Evolutionary conservation across 64 coral and sea anemone genomes (phyloP), one percentile per base, ranked within the genome.

Genomic region (Trachythela sp.): DNA sequence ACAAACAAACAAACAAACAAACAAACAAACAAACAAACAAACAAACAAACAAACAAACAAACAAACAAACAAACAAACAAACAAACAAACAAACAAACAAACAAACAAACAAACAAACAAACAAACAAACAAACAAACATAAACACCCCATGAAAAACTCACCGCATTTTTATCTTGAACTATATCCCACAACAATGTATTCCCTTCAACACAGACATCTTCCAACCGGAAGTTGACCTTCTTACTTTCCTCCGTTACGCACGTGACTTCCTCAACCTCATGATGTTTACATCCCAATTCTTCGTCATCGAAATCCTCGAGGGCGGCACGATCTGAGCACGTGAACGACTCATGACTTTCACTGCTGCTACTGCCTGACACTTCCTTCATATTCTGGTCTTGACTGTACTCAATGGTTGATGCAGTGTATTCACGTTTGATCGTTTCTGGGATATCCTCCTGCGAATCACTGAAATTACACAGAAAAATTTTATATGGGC

Each of bases 121-220:
- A 77, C 24, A 88, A 13, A 29, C 20, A 89, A n/a, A 26, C 40
- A 20, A 26, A 85, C 18, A 86, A 42, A 40, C 8, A 86, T 45
- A 45, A 45, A 45, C 42, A 11, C 15, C 24, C 33, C 1, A 0
- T 7, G n/a, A 31, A 64, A 32, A 86, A 88, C 91, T 93, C 40
- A 98, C 96, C 48, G 96, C 96, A 93, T 95, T 95, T 35, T 99
- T 87, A 88, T 99, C 96, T 51, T 99, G 96, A 30, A 99, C 87
- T 24, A 99, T 38, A 93, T 99, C 96, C 96, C 96, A 99, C 10
- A 99, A 84, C 26, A 99, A 36, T 11, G 96, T 99, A 83, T 99
- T 94, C 0, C 96, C 96, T 72, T 95, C 89, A 14, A 95, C 91
- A 67, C 96, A 99, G 22, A 99, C 96, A 50, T 91, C 86, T 56